These are phyloP conservation scores for Panzeria rudis DNA, from an alignment of 2,888 invertebrate species.

Conservation along the genomic window DNA sequence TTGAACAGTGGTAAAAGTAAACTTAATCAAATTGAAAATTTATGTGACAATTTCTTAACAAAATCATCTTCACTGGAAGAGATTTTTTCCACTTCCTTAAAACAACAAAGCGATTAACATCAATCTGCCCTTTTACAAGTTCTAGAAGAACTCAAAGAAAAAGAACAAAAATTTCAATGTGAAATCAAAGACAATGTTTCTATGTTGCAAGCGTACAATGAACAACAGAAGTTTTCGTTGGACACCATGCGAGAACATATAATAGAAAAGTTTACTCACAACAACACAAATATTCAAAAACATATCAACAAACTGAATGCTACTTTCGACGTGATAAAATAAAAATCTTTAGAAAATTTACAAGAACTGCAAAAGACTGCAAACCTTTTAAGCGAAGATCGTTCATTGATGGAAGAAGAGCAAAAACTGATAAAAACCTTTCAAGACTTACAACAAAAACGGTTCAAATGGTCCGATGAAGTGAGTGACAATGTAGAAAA, in stretches of 20 bases:
- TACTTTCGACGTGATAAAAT: slow-evolving; percentile 74
- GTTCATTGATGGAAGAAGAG: slow-evolving; percentile 75
- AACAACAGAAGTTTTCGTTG: slow-evolving; percentile 76
- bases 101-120: slow-evolving; percentile 74
- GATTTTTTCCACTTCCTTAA: slow-evolving; percentile 74
- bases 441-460: slow-evolving; percentile 61
- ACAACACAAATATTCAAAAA: slow-evolving; percentile 71
- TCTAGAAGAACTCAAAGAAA: slow-evolving; percentile 76
- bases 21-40: slow-evolving; percentile 76
- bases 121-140: slow-evolving; percentile 73
- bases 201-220: slow-evolving; percentile 75
- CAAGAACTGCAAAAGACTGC: slow-evolving; percentile 53
- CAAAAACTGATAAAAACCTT: slow-evolving; percentile 53
- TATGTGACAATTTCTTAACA: slow-evolving; percentile 75
- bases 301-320: slow-evolving; percentile 74
- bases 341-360: slow-evolving; percentile 64
- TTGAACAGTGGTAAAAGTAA: slow-evolving; percentile 76
- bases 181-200: slow-evolving; percentile 76
- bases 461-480: slow-evolving; percentile 11
- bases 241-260: slow-evolving; percentile 76
- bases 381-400: slow-evolving; percentile 68
- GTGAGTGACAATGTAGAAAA: slow-evolving; percentile 23
- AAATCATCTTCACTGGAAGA: slow-evolving; percentile 74
- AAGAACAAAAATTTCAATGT: slow-evolving; percentile 74
- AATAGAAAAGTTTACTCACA: slow-evolving; percentile 70